These are phyloP conservation scores for Passer montanus DNA, from an alignment of 2,113 vertebrate species.

Conservation along the genomic window DNA sequence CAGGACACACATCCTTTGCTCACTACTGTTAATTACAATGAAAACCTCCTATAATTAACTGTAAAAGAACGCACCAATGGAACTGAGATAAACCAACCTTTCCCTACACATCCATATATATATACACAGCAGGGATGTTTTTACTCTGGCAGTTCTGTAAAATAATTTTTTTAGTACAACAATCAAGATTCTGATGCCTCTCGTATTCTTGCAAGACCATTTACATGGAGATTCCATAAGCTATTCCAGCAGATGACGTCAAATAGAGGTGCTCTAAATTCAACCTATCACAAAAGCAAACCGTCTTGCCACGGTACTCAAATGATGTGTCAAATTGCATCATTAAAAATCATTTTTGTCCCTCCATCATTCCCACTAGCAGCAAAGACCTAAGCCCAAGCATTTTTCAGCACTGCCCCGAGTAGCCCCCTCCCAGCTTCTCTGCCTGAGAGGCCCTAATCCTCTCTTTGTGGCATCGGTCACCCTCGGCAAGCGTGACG, in stretches of 20 bases:
- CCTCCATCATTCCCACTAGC: neutral
- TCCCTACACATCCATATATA: neutral
- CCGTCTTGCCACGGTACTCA: neutral
- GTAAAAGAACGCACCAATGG: neutral
- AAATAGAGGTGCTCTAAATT: constrained; percentile 11
- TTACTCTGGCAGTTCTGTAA: neutral
- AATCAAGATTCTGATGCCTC: neutral
- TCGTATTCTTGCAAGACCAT: neutral
- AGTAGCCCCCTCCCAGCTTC: neutral
- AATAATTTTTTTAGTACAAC: neutral
- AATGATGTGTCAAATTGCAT: neutral
- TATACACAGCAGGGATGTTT: neutral
- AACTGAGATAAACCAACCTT: neutral
- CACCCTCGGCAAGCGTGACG: neutral
- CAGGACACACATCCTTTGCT: neutral
- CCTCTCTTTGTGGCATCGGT: neutral
- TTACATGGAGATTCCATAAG: neutral
- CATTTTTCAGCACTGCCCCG: neutral
- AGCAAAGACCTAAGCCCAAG: neutral
- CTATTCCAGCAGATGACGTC: neutral
- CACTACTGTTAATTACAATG: constrained; percentile 25
- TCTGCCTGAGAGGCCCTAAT: neutral
- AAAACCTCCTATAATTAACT: constrained; percentile 42
- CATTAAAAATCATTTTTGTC: neutral
- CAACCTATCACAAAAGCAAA: constrained; percentile 20